Evolutionary conservation across 2,113 vertebrate genomes (phyloP).

Genomic region (Cavia aperea): DNA sequence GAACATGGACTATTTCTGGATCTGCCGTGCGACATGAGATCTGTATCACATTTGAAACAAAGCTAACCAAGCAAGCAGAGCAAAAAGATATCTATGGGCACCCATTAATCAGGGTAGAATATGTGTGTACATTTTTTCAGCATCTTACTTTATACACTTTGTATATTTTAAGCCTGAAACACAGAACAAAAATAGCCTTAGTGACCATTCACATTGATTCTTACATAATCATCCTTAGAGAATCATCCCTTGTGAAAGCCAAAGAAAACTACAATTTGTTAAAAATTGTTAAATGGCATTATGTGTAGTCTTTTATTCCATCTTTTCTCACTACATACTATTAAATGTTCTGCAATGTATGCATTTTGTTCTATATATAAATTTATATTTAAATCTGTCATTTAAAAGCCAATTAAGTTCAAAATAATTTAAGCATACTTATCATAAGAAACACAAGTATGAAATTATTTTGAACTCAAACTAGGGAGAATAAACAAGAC

Average conservation of each 20-base stretch:
- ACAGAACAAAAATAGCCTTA: constrained; percentile 56
- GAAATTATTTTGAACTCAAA: constrained; percentile 20
- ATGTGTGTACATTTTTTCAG: constrained; percentile 47
- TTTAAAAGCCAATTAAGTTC: constrained; percentile 28
- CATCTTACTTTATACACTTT: constrained; percentile 52
- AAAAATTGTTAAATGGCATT: constrained; percentile 43
- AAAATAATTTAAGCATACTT: constrained; percentile 23
- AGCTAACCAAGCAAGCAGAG: constrained; percentile 81
- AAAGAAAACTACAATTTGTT: constrained; percentile 44
- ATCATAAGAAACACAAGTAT: constrained; percentile 13
- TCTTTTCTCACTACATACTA: neutral
- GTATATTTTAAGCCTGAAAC: constrained; percentile 67
- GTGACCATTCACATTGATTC: constrained; percentile 43
- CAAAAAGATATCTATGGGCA: constrained; percentile 76
- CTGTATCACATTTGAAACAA: constrained; percentile 82
- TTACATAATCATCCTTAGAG: constrained; percentile 28
- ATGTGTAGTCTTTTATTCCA: neutral
- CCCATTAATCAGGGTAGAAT: constrained; percentile 79
- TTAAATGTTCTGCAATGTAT: constrained; percentile 28
- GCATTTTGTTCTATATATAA: constrained; percentile 5
- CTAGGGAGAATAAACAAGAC: neutral
- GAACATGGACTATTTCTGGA: constrained; percentile 79
- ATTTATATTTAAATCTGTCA: neutral
- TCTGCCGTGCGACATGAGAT: constrained; percentile 76
- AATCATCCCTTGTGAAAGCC: neutral